These are phyloP conservation scores for Muntiacus muntjak DNA, from an alignment of 2,113 vertebrate genomes.

Conservation along the genomic window DNA sequence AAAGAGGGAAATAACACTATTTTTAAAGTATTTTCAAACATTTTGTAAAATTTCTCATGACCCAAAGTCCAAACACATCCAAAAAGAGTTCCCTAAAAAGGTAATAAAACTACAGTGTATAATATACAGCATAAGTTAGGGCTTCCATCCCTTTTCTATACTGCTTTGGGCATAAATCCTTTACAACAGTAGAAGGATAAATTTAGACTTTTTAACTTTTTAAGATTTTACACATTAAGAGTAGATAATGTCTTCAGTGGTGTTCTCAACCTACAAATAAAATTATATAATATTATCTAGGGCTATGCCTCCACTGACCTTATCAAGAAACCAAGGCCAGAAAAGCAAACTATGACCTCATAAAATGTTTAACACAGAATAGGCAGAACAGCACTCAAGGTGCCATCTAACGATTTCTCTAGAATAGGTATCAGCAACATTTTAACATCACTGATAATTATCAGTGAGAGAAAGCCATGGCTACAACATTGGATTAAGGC, in stretches of 20 bases:
- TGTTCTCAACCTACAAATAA: neutral
- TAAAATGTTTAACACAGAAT: neutral
- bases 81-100: neutral
- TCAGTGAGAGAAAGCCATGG: neutral
- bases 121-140: neutral
- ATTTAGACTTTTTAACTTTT: neutral
- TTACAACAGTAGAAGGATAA: neutral
- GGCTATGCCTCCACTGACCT: neutral
- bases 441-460: neutral
- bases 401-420: neutral
- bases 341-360: neutral
- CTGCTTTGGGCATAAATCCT: neutral
- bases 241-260: neutral
- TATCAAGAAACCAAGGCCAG: neutral
- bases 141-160: neutral
- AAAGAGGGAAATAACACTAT: neutral
- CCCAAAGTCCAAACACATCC: neutral
- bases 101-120: neutral
- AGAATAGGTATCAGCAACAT: neutral
- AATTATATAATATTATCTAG: neutral
- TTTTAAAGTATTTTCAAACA: neutral
- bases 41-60: constrained; percentile 19
- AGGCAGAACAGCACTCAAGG: neutral
- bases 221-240: neutral
- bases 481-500: neutral